A percentile compares a stretch with the other conserved stretches of the same genome.
Evolutionary conservation across 2,113 vertebrate species (phyloP).

Genomic region (Pica pica): DNA sequence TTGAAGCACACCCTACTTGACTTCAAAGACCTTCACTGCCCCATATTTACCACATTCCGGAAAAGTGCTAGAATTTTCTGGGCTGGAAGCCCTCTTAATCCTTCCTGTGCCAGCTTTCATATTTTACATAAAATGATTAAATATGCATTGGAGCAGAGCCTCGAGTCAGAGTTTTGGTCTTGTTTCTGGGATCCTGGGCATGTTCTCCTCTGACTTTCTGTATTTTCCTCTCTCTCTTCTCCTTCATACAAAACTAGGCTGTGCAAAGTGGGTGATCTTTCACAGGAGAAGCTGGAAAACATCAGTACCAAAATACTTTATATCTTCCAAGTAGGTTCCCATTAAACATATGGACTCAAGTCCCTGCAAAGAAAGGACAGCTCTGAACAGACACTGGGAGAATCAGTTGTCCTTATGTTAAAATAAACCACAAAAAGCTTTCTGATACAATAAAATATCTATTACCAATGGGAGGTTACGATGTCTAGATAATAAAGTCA

Average conservation of each 20-base stretch:
- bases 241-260: neutral
- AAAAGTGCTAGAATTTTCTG: neutral
- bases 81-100: slow-evolving; percentile 4
- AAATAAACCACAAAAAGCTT: neutral
- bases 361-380: neutral
- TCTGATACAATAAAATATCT: neutral
- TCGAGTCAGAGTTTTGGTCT: neutral
- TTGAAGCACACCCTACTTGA: neutral
- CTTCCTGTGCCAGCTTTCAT: neutral
- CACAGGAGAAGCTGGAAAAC: neutral
- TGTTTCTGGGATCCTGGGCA: neutral
- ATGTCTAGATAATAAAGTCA: neutral
- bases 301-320: neutral
- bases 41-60: neutral
- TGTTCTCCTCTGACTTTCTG: neutral
- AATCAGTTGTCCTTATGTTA: neutral
- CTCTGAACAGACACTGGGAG: neutral
- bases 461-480: neutral
- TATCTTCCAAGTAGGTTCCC: neutral
- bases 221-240: neutral
- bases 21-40: neutral
- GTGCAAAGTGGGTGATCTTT: neutral
- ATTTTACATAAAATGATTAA: slow-evolving; percentile 1
- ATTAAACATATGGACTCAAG: neutral
- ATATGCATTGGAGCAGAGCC: neutral